Base-by-base conservation (phyloP, 2,888 invertebrate genomes). In the Euzophera pinguis region DNA sequence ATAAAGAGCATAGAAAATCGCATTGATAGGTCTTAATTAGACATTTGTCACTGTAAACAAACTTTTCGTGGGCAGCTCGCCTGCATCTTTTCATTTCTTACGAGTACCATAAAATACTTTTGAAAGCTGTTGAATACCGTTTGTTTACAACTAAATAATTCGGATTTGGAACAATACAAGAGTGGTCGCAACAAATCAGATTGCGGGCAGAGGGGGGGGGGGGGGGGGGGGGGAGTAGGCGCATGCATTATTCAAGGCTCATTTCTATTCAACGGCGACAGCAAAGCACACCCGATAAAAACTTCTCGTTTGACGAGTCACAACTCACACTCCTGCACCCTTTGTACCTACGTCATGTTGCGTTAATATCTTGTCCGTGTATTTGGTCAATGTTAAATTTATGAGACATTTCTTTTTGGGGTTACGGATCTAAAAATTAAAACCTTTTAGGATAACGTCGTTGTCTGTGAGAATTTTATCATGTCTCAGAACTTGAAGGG, bases 201-300 rank as follows among this genome's bases (percentile, higher is more conserved):
- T 82, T 72, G 63, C 66, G 67, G 62, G 67, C 58, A 70, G 66
- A 62, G 64, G 60, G 63, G 64, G 69, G n/a, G n/a, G n/a, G n/a
- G n/a, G n/a, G n/a, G 65, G 71, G 70, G 70, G 73, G 65, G 65
- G 71, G 70, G 70, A 73, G 65, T 71, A 61, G 66, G 66, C 71
- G 67, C 69, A 87, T 90, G 86, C 86, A 89, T 90, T 87, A 89
- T 90, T 88, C 89, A 90, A 79, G 71, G 67, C 85, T 87, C 87
- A 88, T 89, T 89, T 81, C 87, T 87, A 89, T 89, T 87, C 89
- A 84, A 84, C 85, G 84, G 64, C 80, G 84, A 84, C 88, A 84
- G 45, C 45, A 45, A 43, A 76, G 78, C 81, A 45, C 77, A 81
- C 71, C 79, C 80, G 88, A 89, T 90, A 90, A 89, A 89, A 90